Base-by-base conservation (phyloP, 1,140 invertebrate genomes). In the Drosophila lini region DNA sequence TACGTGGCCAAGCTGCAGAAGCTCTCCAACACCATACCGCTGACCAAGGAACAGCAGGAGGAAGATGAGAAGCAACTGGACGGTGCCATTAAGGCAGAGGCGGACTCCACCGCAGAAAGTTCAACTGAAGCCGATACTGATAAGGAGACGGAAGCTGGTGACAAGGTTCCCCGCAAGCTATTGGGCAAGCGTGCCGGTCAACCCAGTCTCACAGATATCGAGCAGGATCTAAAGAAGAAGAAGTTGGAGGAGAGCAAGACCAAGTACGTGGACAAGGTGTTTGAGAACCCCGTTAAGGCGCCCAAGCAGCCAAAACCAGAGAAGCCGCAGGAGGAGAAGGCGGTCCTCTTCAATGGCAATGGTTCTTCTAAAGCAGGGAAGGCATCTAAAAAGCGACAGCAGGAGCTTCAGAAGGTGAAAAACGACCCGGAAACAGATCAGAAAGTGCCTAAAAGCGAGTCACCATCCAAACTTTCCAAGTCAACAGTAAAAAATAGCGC, bases 1-100 rank as follows among this genome's bases (percentile, higher is more conserved):
- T 99, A 98, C 94, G 98, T 99, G 13, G 98, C 98, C 5, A 99
- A 99, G 94, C 92, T 99, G 1, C 98, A 98, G 93, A 99, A 99
- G 90, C 97, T 98, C 91, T 98, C 97, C 1, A 98, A 99, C 94
- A 94, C 95, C 52, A 96, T 97, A 93, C 93, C 93, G 56, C 86
- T 93, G 3, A 93, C 93, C 80, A 93, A 93, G 81, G 93, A 94
- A 58, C 93, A 94, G 63, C 93, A 94, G 62, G 93, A 93, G 75
- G 93, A 93, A 45, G 84, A 90, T 62, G 91, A 91, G 63, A 82
- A 90, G 38, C 74, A 91, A 25, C 48, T 92, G 28, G 83, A 92
- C 25, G 84, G 85, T 44, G 92, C 92, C 63, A 80, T 88, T 60
- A 74, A 74, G 15, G 25, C 55, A 6, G 47, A 64, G 7, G 41